Evolutionary conservation across 2,888 invertebrate genomes (phyloP), one percentile per base, ranked within the genome.

Genomic region (Villa cingulata): DNA sequence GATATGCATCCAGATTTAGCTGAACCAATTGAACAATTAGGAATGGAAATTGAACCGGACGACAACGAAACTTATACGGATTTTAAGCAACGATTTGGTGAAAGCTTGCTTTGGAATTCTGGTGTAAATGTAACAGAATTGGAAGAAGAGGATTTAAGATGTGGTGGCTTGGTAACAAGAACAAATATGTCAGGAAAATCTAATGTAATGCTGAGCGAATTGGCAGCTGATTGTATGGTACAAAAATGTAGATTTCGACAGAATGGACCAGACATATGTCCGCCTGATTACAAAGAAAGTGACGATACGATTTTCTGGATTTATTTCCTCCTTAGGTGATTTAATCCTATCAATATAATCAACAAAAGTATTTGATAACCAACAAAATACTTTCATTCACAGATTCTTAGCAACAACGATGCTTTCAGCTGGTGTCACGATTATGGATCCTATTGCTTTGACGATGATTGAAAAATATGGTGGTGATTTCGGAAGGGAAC

Each of bases 361-460:
- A 42, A n/a, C 16, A 3, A 20, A 40, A 20, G 7, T 23, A 7
- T 23, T 4, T 23, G 23, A 6, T 23, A 6, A 23, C 7, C 29
- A 32, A 16, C 4, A 18, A 16, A 17, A 4, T 7, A 2, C 6
- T 29, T 19, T 43, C 15, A 37, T 27, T 43, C 15, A 41, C 29
- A 66, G 88, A 61, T 82, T 90, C 56, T 70, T 87, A 57, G 88
- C 83, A 2, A 86, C 85, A 29, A 81, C 86, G 6, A 83, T 85
- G 77, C 72, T 86, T 60, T 81, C 84, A 6, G 87, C 87, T 27
- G 83, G 86, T n/a, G 84, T 88, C 1, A 86, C 86, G 14, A 83
- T 91, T 47, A 81, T 89, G 79, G 90, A 91, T 68, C 88, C 90
- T 0, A 86, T 89, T 53, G 86, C 88, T 1, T 70, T 90, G 52